Conservation (phyloP, 2,113 vertebrate genomes). For the Pitta sordida region DNA sequence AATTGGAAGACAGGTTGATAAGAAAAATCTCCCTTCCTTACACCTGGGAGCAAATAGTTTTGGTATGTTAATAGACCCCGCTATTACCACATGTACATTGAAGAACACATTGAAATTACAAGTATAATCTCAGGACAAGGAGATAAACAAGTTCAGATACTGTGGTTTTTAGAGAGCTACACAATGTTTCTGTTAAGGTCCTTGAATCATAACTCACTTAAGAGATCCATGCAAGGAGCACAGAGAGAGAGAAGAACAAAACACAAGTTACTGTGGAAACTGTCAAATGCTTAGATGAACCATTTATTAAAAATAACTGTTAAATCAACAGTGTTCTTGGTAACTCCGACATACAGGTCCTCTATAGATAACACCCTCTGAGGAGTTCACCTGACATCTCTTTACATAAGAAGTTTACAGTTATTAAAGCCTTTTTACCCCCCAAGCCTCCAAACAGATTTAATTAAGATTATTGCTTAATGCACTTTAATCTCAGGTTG, state of each 20-base stretch:
- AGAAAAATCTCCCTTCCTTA: not conserved
- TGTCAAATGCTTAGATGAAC: not conserved
- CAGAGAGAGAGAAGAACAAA: not conserved
- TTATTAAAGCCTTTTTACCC: not conserved
- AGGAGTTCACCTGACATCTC: not conserved
- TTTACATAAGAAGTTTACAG: not conserved
- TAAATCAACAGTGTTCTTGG: not conserved
- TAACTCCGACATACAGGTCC: not conserved
- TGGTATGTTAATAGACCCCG: not conserved
- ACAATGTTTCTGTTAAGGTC: not conserved
- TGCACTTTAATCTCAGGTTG: not conserved
- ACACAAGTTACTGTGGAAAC: not conserved
- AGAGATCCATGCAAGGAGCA: not conserved
- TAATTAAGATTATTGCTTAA: not conserved
- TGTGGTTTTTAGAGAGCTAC: not conserved
- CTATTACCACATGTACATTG: not conserved
- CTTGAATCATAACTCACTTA: not conserved
- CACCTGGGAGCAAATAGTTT: not conserved
- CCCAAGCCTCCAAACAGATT: not conserved
- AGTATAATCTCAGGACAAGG: not conserved
- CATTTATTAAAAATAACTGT: not conserved
- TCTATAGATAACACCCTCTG: not conserved
- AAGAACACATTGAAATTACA: not conserved
- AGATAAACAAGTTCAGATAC: not conserved
- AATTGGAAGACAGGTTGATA: not conserved